Base-by-base conservation (phyloP, 2,888 invertebrate genomes). In the Andricus quercusramuli region DNA sequence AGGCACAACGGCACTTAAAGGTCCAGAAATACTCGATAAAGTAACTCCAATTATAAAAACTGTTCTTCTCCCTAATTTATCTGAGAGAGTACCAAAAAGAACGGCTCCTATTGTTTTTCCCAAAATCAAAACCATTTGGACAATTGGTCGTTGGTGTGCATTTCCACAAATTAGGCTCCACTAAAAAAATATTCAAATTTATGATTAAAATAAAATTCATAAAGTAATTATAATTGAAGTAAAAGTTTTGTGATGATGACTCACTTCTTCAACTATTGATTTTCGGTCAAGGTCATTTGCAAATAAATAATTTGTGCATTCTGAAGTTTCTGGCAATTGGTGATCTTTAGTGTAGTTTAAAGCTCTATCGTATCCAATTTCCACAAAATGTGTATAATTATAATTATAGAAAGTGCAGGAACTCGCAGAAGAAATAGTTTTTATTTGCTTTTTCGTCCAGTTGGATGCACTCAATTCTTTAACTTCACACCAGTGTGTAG, bases 41-140 rank as follows among this genome's bases (percentile, higher is more conserved):
- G 91, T 84, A 59, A 94, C 93, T 1, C 94, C 94, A n/a, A 94
- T 84, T 0, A 92, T 86, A 84, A 94, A 94, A 17, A 93, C 93
- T 1, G 90, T 86, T 80, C 93, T 94, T 0, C 94, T 93, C 15
- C 94, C 94, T 78, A 87, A 88, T 77, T 85, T 88, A 81, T 91
- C 91, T 15, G 91, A 85, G 29, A 89, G 84, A 11, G 89, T 79
- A 0, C 91, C 90, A 56, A 89, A 89, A 0, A 93, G 89, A 29
- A 92, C 93, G 37, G 94, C 94, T 13, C 95, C 95, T 44, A 94
- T 87, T 82, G 95, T 93, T 88, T 95, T 94, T 32, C 95, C 95
- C 65, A 94, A 84, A 11, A 94, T 94, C 74, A 94, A 88, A 11
- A 93, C 92, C 74, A 94, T 93, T 89, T 94, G 94, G 0, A 94